A percentile compares a stretch with the other conserved stretches of the same genome.
These are phyloP conservation scores for Microcebus griseorufus DNA, from an alignment of 2,113 vertebrate species.

Conservation along the genomic window DNA sequence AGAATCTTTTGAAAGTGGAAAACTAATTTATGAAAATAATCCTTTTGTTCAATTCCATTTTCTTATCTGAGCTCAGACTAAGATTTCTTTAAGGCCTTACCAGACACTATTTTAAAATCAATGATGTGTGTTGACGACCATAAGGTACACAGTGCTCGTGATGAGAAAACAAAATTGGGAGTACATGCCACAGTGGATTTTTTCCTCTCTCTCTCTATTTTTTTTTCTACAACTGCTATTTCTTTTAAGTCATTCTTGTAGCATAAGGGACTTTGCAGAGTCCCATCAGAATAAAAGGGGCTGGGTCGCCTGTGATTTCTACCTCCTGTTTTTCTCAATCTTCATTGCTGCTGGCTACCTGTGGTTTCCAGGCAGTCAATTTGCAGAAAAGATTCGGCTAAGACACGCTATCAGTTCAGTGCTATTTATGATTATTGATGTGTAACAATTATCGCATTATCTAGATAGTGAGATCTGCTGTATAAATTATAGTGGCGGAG, in stretches of 20 bases:
- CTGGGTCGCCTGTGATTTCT: slow-evolving; percentile 28
- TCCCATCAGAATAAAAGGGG: not conserved
- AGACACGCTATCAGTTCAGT: slow-evolving; percentile 66
- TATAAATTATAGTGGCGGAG: slow-evolving; percentile 78
- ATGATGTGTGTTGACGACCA: slow-evolving; percentile 38
- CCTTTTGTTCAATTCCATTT: slow-evolving; percentile 62
- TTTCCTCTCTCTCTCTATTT: not conserved
- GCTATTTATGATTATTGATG: slow-evolving; percentile 80
- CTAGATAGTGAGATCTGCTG: slow-evolving; percentile 76
- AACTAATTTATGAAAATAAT: slow-evolving; percentile 69
- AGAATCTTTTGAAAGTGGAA: slow-evolving; percentile 57
- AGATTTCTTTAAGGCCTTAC: slow-evolving; percentile 49
- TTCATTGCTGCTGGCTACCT: slow-evolving; percentile 41
- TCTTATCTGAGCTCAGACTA: slow-evolving; percentile 57
- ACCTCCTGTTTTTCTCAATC: slow-evolving; percentile 60
- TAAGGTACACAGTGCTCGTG: slow-evolving; percentile 4
- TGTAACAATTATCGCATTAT: slow-evolving; percentile 82
- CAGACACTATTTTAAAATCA: slow-evolving; percentile 66
- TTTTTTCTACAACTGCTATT: not conserved
- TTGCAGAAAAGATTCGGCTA: slow-evolving; percentile 61
- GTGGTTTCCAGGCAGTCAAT: slow-evolving; percentile 60
- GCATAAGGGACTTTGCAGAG: slow-evolving; percentile 4
- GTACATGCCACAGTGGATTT: not conserved
- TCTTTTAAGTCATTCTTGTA: slow-evolving; percentile 43
- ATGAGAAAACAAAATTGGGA: slow-evolving; percentile 62